phyloP scores from a whole-genome alignment of 2,888 invertebrate genomes.

The Fabriciana adippe region DNA sequence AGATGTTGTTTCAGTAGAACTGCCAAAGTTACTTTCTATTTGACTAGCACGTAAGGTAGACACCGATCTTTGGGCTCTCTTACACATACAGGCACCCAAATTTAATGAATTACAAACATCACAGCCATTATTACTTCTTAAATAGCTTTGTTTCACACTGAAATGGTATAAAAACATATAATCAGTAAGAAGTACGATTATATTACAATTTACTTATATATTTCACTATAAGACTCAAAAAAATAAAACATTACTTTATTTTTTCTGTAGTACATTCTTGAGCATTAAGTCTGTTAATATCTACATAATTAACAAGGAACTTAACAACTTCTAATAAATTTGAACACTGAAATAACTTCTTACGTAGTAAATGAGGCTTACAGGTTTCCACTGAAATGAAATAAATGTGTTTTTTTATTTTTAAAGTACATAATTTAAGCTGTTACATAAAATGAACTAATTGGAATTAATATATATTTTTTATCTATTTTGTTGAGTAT shows the following conservation, averaged over 20 bases:
- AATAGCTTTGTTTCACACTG: conserved; percentile 7
- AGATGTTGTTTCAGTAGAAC: conserved; percentile 65
- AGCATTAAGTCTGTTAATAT: conserved; percentile 59
- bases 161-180: conserved; percentile 1
- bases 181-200: neutral
- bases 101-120: conserved; percentile 55
- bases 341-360: conserved; percentile 64
- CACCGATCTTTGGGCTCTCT: conserved; percentile 25
- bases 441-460: neutral
- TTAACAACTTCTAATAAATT: conserved; percentile 70
- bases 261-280: conserved; percentile 51
- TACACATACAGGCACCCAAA: conserved; percentile 54
- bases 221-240: neutral
- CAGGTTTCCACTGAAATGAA: conserved; percentile 71
- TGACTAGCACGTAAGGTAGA: conserved; percentile 34
- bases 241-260: conserved; percentile 49
- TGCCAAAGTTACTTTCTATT: conserved; percentile 48
- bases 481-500: neutral
- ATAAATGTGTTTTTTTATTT: neutral
- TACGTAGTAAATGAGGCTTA: conserved; percentile 65
- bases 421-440: neutral
- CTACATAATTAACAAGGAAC: conserved; percentile 60
- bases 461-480: neutral
- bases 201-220: neutral
- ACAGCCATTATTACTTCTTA: conserved; percentile 43